Evolutionary conservation across 2,113 vertebrate genomes (phyloP).

Genomic region (Psophia crepitans): DNA sequence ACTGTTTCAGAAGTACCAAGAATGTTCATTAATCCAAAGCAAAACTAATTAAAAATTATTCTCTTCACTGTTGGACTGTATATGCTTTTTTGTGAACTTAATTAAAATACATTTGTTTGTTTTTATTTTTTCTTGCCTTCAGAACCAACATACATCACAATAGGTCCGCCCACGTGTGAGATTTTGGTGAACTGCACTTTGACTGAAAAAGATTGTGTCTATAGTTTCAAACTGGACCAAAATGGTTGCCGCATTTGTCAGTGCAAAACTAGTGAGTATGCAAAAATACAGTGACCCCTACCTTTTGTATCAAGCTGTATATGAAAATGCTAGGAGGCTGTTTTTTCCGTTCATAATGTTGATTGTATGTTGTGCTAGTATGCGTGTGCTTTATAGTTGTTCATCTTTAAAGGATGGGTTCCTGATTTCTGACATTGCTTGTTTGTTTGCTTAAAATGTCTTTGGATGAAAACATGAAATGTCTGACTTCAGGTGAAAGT

Average conservation of each 20-base stretch:
- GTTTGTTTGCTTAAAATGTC: not conserved
- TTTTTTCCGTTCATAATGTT: not conserved
- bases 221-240: constrained; percentile 81
- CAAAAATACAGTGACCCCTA: not conserved
- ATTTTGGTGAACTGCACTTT: constrained; percentile 81
- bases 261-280: constrained; percentile 86
- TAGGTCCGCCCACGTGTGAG: constrained; percentile 83
- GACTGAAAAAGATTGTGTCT: constrained; percentile 80
- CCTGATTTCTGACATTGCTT: not conserved
- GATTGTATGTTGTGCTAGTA: not conserved
- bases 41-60: not conserved
- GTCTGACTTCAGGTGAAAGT: not conserved
- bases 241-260: constrained; percentile 83
- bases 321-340: not conserved
- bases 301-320: not conserved
- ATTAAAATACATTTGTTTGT: not conserved
- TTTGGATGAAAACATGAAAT: not conserved
- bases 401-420: not conserved
- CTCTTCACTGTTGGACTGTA: not conserved
- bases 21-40: not conserved
- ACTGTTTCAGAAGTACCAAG: not conserved
- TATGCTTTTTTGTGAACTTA: not conserved
- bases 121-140: constrained; percentile 5
- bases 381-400: not conserved
- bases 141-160: constrained; percentile 90